Evolutionary conservation across 35 echinoderm and acorn worm species (phyloP).

Genomic region (Ophiothrix spiculata): DNA sequence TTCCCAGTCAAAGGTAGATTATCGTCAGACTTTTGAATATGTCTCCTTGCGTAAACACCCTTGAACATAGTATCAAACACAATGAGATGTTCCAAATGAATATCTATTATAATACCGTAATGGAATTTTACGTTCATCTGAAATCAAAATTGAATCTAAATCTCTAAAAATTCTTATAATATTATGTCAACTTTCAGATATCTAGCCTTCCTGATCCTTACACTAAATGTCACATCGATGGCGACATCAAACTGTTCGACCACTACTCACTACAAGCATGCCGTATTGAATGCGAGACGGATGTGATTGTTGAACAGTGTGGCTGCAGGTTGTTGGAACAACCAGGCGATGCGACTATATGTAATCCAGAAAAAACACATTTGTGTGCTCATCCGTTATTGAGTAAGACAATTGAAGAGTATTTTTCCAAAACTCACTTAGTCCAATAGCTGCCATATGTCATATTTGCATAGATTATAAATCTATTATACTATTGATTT

Average conservation of each 20-base stretch:
- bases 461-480: no score
- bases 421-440: no score
- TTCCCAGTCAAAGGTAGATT: no score
- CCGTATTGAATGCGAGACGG: constrained; percentile 89
- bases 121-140: not conserved
- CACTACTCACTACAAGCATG: constrained; percentile 92
- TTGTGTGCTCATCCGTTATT: constrained; percentile 59
- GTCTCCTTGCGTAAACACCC: no score
- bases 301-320: constrained; percentile 54
- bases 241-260: constrained; percentile 51
- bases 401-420: constrained; percentile 13
- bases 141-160: not conserved
- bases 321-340: constrained; percentile 70
- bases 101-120: no score
- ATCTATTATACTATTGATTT: no score
- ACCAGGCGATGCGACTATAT: constrained; percentile 56
- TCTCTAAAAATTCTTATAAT: no score
- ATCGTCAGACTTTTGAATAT: no score
- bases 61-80: no score
- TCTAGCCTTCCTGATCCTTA: constrained; percentile 60
- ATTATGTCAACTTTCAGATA: constrained; percentile 38
- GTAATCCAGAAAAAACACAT: constrained; percentile 63
- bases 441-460: no score
- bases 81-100: no score
- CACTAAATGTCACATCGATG: constrained; percentile 47